Evolutionary conservation across 2,797 vertebrate species (phyloP).

Genomic region (Botia almorhae): DNA sequence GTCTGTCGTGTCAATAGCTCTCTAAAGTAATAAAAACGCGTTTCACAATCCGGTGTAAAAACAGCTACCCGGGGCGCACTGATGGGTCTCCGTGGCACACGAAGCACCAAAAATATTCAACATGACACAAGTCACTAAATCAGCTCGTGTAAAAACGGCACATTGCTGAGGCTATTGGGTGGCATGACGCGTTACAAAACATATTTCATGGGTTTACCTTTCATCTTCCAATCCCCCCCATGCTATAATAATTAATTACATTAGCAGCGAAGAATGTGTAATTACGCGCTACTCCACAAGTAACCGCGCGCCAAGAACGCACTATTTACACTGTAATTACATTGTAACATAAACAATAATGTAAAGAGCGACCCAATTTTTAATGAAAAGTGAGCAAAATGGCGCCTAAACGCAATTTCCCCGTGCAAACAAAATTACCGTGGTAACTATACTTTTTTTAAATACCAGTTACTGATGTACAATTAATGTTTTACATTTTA

Average conservation of each 20-base stretch:
- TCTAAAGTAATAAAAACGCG: slow-evolving; percentile 39
- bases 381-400: neutral
- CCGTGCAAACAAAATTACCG: neutral
- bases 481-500: neutral
- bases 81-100: slow-evolving; percentile 22
- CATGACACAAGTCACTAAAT: neutral
- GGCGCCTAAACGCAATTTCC: neutral
- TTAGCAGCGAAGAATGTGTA: neutral
- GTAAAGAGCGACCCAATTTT: no score
- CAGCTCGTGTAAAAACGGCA: neutral
- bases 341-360: neutral
- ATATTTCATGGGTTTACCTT: neutral
- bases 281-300: neutral
- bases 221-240: neutral
- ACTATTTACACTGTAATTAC: neutral
- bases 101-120: slow-evolving; percentile 17
- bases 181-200: neutral
- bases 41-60: slow-evolving; percentile 41
- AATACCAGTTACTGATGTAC: neutral
- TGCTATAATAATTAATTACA: neutral
- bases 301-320: no score
- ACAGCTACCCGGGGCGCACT: slow-evolving; percentile 3
- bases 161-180: slow-evolving; percentile 2
- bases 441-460: neutral
- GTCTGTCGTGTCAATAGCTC: slow-evolving; percentile 29